Conservation (phyloP, 2,797 vertebrate species). For the Argya squamiceps region DNA sequence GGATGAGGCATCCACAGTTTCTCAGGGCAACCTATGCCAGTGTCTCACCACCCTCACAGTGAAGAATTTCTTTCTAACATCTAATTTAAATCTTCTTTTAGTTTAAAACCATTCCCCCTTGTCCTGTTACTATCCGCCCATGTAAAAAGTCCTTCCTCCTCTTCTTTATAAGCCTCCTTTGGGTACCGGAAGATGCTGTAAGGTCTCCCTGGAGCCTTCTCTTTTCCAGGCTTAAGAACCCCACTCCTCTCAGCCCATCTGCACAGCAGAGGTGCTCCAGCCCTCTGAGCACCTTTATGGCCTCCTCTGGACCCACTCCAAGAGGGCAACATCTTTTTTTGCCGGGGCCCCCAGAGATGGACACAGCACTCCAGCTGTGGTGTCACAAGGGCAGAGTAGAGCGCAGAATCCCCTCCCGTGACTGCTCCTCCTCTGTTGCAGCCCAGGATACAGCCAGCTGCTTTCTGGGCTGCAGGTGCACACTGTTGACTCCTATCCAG, state of each 20-base stretch:
- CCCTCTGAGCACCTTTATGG: neutral
- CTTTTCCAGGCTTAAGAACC: neutral
- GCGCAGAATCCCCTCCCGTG: neutral
- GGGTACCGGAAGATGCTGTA: neutral
- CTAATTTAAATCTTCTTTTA: neutral
- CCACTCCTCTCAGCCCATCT: neutral
- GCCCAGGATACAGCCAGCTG: neutral
- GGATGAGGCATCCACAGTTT: neutral
- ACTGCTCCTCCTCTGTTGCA: neutral
- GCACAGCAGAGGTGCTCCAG: neutral
- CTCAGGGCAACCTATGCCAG: neutral
- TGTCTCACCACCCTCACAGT: neutral
- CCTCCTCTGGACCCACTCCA: neutral
- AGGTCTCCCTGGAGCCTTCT: neutral
- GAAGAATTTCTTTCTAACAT: neutral
- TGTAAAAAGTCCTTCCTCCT: neutral
- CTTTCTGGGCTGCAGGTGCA: neutral
- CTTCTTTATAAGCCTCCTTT: neutral
- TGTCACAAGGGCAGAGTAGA: fast-evolving
- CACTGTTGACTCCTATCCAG: neutral
- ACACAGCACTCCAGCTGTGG: neutral
- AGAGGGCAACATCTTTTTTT: neutral
- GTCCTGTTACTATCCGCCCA: neutral
- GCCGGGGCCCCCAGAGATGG: neutral
- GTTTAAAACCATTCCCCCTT: neutral